Evolutionary conservation across 1,140 invertebrate species (phyloP).

Genomic region (Trichonephila inaurata): DNA sequence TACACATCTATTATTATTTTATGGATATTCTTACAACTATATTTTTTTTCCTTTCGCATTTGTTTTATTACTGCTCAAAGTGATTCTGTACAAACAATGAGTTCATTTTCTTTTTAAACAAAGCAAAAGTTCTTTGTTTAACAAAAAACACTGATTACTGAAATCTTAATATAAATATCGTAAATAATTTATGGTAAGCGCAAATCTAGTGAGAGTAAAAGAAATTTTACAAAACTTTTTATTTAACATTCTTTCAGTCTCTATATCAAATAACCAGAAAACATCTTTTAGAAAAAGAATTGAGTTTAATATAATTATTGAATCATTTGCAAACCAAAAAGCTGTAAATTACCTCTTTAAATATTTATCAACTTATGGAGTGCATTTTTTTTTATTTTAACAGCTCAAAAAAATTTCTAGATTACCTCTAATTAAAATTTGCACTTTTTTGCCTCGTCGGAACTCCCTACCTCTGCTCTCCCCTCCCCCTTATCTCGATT

Average conservation of each 20-base stretch:
- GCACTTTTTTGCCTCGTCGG: not conserved
- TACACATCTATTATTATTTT: no score
- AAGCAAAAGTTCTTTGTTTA: not conserved
- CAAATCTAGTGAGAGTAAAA: not conserved
- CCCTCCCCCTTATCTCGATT: not conserved
- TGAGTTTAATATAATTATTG: not conserved
- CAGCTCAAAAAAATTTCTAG: not conserved
- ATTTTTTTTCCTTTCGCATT: not conserved
- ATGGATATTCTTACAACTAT: no score
- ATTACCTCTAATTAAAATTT: conserved; percentile 26
- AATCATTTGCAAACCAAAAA: conserved; percentile 35
- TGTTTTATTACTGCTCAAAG: not conserved
- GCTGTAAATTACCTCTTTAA: conserved; percentile 39
- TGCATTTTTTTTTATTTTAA: not conserved
- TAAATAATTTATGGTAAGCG: conserved; percentile 12
- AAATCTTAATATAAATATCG: conserved; percentile 3
- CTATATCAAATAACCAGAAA: not conserved
- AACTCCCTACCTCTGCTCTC: not conserved
- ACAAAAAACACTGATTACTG: not conserved
- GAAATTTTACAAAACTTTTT: not conserved
- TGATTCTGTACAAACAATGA: not conserved
- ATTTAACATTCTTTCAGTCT: not conserved
- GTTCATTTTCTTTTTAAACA: not conserved
- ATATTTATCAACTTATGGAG: conserved; percentile 23
- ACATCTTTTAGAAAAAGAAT: not conserved